phyloP scores from a whole-genome alignment of 2,797 vertebrate species.

The Prunella strophiata region DNA sequence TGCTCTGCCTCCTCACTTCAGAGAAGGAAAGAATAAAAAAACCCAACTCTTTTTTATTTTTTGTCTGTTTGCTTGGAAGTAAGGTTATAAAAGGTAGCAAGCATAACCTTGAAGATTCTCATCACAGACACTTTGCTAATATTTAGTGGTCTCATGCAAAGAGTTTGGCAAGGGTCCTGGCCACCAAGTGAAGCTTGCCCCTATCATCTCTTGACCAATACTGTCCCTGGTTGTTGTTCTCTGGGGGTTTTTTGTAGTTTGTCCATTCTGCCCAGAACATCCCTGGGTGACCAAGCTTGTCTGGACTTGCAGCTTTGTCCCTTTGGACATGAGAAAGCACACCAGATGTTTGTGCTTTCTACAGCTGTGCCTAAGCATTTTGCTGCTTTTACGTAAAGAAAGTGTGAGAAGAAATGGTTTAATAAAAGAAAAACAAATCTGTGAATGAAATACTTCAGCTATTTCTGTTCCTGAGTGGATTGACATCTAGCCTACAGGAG shows the following conservation, averaged over 20 bases:
- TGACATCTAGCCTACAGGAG: neutral
- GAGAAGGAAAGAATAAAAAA: neutral
- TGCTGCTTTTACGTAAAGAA: neutral
- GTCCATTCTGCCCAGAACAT: neutral
- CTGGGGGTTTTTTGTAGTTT: neutral
- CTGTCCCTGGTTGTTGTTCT: neutral
- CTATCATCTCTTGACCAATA: neutral
- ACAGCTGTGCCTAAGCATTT: neutral
- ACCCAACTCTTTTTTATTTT: neutral
- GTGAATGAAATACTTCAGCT: neutral
- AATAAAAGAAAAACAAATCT: neutral
- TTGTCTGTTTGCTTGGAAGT: neutral
- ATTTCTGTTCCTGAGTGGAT: neutral
- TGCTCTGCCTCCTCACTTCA: neutral
- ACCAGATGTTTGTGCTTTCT: neutral
- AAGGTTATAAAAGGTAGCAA: conserved; percentile 17
- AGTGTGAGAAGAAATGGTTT: neutral
- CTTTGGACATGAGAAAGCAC: neutral
- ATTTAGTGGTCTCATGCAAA: neutral
- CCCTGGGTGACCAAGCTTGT: neutral
- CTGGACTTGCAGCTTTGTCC: neutral
- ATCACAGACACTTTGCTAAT: conserved; percentile 5
- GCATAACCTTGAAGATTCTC: neutral
- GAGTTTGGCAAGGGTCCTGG: neutral
- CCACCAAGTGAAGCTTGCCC: neutral